Evolutionary conservation across 23 tunicate genomes (phyloP), one percentile per base, ranked within the genome.

Genomic region (Pegea sp.): DNA sequence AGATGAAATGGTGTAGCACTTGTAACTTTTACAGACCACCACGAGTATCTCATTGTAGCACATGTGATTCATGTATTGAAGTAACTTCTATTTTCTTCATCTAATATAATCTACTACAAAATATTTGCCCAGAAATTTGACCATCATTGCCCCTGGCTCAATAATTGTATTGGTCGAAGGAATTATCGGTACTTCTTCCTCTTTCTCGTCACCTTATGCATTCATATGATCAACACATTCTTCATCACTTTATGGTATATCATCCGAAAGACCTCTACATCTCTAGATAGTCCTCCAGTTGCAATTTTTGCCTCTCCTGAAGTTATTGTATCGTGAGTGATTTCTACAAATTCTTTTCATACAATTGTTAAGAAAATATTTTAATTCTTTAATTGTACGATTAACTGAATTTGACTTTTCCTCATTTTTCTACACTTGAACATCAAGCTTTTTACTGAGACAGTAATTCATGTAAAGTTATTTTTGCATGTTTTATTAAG

Each of bases 111-210:
- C 11, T 11, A 16, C 13, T 38, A 8, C 46, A 38, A 8, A 38
- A 38, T 11, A 11, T 16, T 8, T 38, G 46, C 46, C 16, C 57
- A 81, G 71, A 84, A 79, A 64, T 91, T 91, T 52, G 99, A 91
- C 48, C 99, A 91, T 54, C 99, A 91, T 54, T 91, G 99, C 48
- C 99, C 99, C 22, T 91, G 99, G 99, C 57, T 91, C 28, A 84
- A 84, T 62, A 91, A 91, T 50, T 91, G 99, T 66, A 70, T 91
- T 30, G 99, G 99, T 22, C 68, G 71, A 1, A 31, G 86, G 24
- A 91, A 91, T 49, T 91, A 91, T 58, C 74, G 71, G 38, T 91
- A 79, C 53, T 91, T 91, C 38, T 72, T 66, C 50, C 50, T 58
- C 48, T 91, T 71, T 60, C 62, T 91, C 3, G 38, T 57, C 11